Conservation (phyloP, 2,797 vertebrate genomes). For the Sparus aurata region DNA sequence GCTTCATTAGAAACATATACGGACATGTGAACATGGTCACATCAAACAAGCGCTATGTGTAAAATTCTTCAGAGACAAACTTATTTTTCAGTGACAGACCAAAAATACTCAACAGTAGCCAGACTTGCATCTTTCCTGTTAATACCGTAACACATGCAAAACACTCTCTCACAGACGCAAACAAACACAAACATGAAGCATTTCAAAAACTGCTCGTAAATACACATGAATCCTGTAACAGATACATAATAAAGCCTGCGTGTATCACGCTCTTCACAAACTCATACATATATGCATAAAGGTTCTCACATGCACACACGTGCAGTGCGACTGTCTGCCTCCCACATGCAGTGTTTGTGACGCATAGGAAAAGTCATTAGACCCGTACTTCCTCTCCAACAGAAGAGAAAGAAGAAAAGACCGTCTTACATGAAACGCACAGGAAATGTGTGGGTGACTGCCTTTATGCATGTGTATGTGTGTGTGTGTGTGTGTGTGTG, state of each 20-base stretch:
- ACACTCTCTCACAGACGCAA: constrained; percentile 28
- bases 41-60: constrained; percentile 44
- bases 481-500: constrained; percentile 19
- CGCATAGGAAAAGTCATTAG: constrained; percentile 83
- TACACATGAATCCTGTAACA: constrained; percentile 37
- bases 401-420: constrained; percentile 76
- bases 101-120: constrained; percentile 29
- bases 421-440: constrained; percentile 74
- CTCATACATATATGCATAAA: constrained; percentile 65
- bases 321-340: constrained; percentile 69
- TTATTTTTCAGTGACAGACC: constrained; percentile 38
- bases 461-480: constrained; percentile 35
- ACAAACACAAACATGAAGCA: constrained; percentile 22
- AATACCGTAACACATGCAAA: constrained; percentile 25
- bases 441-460: constrained; percentile 82
- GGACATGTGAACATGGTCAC: constrained; percentile 34
- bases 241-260: constrained; percentile 49
- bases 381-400: constrained; percentile 79
- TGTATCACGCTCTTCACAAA: constrained; percentile 41
- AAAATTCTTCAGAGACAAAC: constrained; percentile 37
- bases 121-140: constrained; percentile 30
- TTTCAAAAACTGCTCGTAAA: constrained; percentile 8
- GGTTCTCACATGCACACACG: constrained; percentile 67
- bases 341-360: constrained; percentile 78
- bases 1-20: not conserved